A percentile compares a stretch with the other conserved stretches of the same genome.
These are phyloP conservation scores for Cirrhinus molitorella DNA, from an alignment of 2,797 vertebrate species.

Conservation along the genomic window DNA sequence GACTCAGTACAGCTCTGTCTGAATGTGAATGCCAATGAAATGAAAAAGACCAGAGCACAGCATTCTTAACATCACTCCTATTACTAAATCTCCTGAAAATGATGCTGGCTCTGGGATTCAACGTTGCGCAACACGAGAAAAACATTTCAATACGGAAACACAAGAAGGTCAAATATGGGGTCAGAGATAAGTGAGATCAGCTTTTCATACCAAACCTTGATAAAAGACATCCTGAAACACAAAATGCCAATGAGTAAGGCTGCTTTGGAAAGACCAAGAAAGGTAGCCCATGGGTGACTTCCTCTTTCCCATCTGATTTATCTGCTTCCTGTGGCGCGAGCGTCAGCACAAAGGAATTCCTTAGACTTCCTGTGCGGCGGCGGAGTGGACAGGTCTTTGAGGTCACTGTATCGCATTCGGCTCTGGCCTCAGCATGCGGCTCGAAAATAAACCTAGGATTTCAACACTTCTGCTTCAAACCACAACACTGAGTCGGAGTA, in stretches of 20 bases:
- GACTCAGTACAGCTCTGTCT: background rate
- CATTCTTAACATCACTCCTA: background rate
- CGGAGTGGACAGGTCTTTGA: conserved; percentile 27
- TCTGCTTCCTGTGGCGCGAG: conserved; percentile 52
- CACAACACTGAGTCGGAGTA: background rate
- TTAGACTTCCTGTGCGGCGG: conserved; percentile 52
- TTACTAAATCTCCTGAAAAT: background rate
- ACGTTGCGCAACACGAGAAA: background rate
- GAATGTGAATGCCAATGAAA: background rate
- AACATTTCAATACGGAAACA: background rate
- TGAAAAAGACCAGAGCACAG: background rate
- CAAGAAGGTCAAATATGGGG: conserved; percentile 2
- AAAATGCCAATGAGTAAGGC: background rate
- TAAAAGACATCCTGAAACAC: background rate
- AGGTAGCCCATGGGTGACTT: conserved; percentile 39
- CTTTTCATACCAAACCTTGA: background rate
- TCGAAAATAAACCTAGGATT: background rate
- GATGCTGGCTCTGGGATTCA: background rate
- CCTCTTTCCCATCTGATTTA: conserved; percentile 51
- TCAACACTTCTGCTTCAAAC: conserved; percentile 29
- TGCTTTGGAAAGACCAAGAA: background rate
- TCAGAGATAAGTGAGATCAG: conserved; percentile 13
- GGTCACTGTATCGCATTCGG: conserved; percentile 25
- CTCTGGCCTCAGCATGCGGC: background rate
- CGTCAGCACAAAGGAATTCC: conserved; percentile 56